Conservation (phyloP, 2,797 vertebrate species). For the Silurus lanzhouensis region DNA sequence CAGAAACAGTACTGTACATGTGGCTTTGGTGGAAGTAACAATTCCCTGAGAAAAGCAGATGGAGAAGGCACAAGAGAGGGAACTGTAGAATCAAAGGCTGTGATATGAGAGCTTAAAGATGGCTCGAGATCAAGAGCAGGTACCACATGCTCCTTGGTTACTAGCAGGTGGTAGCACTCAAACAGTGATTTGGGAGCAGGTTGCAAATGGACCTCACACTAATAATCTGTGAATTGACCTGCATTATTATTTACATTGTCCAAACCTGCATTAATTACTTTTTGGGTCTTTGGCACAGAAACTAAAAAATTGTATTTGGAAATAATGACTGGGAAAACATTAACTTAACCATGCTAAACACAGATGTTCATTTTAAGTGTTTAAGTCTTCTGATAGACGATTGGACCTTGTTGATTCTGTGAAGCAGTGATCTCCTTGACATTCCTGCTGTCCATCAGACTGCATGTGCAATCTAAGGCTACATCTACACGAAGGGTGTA, state of each 20-base stretch:
- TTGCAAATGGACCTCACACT: not conserved
- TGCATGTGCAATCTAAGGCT: not conserved
- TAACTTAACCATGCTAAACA: not conserved
- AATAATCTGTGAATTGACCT: not conserved
- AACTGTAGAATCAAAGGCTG: not conserved
- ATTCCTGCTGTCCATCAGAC: not conserved
- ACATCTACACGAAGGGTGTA: too few species aligned
- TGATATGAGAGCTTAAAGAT: not conserved
- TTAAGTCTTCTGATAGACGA: not conserved
- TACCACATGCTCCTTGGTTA: not conserved
- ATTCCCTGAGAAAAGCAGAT: constrained; percentile 10
- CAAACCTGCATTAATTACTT: not conserved
- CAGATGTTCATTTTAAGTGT: not conserved
- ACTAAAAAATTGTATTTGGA: not conserved
- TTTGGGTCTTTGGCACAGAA: not conserved
- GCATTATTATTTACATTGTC: not conserved
- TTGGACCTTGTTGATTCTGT: not conserved
- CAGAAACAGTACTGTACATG: not conserved
- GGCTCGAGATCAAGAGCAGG: not conserved
- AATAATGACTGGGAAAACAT: not conserved
- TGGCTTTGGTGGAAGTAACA: not conserved
- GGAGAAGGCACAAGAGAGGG: not conserved
- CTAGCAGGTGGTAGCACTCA: not conserved
- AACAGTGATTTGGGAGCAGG: not conserved
- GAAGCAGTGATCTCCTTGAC: not conserved